Evolutionary conservation across 2,888 invertebrate genomes (phyloP), one percentile per base, ranked within the genome.

Genomic region (Agrotis ipsilon): DNA sequence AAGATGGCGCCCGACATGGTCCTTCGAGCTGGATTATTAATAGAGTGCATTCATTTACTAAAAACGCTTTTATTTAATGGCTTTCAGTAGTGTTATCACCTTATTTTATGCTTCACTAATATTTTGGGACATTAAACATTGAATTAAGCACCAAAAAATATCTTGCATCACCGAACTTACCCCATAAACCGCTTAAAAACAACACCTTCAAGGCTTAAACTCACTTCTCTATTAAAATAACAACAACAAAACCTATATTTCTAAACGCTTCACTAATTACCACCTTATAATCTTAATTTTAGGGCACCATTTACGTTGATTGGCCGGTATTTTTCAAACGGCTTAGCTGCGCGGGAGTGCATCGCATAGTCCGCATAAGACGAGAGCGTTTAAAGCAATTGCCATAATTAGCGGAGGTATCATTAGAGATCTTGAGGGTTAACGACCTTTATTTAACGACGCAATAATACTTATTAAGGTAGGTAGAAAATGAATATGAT

Each of bases 401-500:
- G 85, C 81, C 71, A 67, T 82, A 86, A 86, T 87, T 85, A 86
- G 82, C 68, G 64, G 57, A 79, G 78, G 77, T 78, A 72, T 75
- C 75, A 82, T 86, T 83, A 86, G 68, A 65, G 61, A 81, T 84
- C 70, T 70, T 64, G 67, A 49, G 54, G 75, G 81, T 78, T 74
- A 18, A 52, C 51, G 75, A 80, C 77, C 81, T 75, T 54, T 54
- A 48, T 51, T 59, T 59, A 54, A 62, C 49, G 24, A 48, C 65
- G 68, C 21, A 61, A 32, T 68, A 51, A 61, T 69, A 65, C 49
- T 64, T 78, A 72, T 69, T 72, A 69, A n/a, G 7, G 7, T 43
- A 14, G 6, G 14, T 9, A 24, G 16, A 19, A 39, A 48, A 66
- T 48, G 1, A 14, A 16, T 62, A 11, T 21, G 2, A 24, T 24